Conservation (phyloP, 2,888 invertebrate genomes). For the Resseliella maxima region DNA sequence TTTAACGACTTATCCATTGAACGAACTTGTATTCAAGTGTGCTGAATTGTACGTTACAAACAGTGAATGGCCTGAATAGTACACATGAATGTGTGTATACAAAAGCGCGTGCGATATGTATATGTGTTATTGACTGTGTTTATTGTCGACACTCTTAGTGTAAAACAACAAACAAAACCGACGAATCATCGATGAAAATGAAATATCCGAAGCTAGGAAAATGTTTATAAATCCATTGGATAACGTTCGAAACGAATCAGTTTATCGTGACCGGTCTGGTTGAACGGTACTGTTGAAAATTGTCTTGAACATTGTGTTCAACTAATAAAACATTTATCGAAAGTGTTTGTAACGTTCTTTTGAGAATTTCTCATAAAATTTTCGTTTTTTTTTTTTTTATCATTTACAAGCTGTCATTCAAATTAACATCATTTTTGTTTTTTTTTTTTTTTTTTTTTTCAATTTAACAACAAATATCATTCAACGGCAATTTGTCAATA, state of each 20-base stretch:
- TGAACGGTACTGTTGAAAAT: conserved; percentile 59
- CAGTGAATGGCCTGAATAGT: conserved; percentile 36
- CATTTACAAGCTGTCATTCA: too few relatives aligned
- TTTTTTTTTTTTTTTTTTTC: neutral
- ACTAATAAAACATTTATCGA: neutral
- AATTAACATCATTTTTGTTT: neutral
- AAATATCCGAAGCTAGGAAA: conserved; percentile 11
- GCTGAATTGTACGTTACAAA: neutral
- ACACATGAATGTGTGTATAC: conserved; percentile 25
- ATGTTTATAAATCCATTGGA: conserved; percentile 62
- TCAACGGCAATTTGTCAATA: neutral
- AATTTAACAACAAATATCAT: neutral
- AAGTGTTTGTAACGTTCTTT: neutral
- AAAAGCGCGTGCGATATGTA: neutral
- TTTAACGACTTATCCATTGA: neutral
- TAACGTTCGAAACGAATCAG: conserved; percentile 61
- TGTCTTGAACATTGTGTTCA: neutral
- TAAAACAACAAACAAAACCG: conserved; percentile 29
- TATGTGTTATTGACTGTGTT: neutral
- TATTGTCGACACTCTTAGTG: conserved; percentile 33
- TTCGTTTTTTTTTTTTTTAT: neutral
- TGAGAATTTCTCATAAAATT: neutral
- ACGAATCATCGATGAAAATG: conserved; percentile 46
- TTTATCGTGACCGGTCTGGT: conserved; percentile 62
- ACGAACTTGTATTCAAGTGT: neutral